Evolutionary conservation across 2,797 vertebrate genomes (phyloP), one percentile per base, ranked within the genome.

Genomic region (Lindbergichthys nudifrons): DNA sequence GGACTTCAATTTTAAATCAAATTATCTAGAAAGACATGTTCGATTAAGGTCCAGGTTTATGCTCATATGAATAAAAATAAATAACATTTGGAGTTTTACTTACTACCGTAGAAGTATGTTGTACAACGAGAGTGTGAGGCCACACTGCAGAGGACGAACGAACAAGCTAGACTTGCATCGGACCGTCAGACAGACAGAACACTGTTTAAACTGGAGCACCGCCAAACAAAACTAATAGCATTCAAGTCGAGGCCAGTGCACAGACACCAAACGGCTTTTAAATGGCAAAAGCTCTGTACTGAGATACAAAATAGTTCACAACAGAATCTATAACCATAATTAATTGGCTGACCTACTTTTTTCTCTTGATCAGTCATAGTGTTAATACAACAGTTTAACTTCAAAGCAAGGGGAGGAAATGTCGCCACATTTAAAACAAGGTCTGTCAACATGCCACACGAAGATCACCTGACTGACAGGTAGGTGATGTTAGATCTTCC

Each of bases 361-460:
- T 6, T 15, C 43, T 51, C 57, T 23, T 6, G 42, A 43, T 43
- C 26, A 60, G 12, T 23, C 13, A 7, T 30, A 16, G 16, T 23
- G 47, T 56, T 63, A 52, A 58, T 50, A 1, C 18, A 56, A 5
- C 42, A 19, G 63, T 57, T 60, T 52, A 63, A 59, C 23, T 53
- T 70, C 14, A 58, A 19, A 69, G 13, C 18, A 41, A 48, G 11
- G n/a, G 26, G 36, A 30, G 51, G 15, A 42, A 21, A 50, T 41
- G 19, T 12, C 2, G 19, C 81, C 57, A 73, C 72, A 68, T 59
- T 77, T 64, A 63, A 52, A 84, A 73, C 67, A 11, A 61, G 74
- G 77, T 80, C 77, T 67, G 46, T 79, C 53, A 45, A 75, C 74
- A 72, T 65, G 73, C 71, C 75, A 48, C 43, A 41, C 54, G 51